Percentiles rank a stretch among this genome's conserved stretches.
phyloP scores from a whole-genome alignment of 2,888 invertebrate genomes.

The Stenodema calcarata region DNA sequence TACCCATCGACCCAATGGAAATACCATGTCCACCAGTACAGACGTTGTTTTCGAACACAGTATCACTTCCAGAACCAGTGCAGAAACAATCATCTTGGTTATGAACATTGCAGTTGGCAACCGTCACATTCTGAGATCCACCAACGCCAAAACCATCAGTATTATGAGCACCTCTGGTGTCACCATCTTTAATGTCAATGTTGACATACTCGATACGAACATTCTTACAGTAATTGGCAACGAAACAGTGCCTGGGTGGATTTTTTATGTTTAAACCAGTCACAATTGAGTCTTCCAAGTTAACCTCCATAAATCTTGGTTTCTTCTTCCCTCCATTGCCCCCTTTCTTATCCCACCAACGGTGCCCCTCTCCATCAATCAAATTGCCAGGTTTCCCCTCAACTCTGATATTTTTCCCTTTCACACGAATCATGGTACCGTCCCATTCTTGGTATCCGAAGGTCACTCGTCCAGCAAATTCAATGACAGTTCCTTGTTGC shows the following conservation, averaged over 20 bases:
- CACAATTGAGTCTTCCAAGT: background rate
- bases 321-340: background rate
- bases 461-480: background rate
- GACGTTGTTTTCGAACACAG: background rate
- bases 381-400: background rate
- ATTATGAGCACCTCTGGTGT: background rate
- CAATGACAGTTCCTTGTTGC: background rate
- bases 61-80: conserved; percentile 1
- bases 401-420: background rate
- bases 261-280: background rate
- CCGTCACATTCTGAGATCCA: background rate
- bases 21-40: conserved; percentile 9
- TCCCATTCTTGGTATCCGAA: background rate
- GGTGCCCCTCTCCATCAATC: background rate
- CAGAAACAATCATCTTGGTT: background rate
- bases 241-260: background rate
- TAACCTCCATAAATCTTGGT: background rate
- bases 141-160: background rate
- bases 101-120: background rate
- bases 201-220: background rate
- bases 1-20: background rate
- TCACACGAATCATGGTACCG: background rate
- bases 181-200: background rate
- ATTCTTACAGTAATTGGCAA: background rate
- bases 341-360: background rate